phyloP scores from a whole-genome alignment of 2,113 vertebrate species.

The Phoxinus phoxinus region DNA sequence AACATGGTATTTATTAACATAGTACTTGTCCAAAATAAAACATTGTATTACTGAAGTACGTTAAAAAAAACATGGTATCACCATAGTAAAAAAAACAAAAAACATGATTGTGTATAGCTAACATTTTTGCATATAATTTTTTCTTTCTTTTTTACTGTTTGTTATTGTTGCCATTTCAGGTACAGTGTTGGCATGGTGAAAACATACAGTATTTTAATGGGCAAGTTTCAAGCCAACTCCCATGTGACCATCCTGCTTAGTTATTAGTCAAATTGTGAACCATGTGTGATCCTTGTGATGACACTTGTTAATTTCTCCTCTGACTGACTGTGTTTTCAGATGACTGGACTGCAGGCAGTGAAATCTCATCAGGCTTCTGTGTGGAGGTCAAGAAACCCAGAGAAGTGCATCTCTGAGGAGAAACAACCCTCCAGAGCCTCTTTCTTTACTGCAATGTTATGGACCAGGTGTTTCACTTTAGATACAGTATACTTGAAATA shows the following conservation, averaged over 20 bases:
- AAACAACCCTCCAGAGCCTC: neutral
- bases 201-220: neutral
- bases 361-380: neutral
- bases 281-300: neutral
- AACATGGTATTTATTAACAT: neutral
- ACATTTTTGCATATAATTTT: neutral
- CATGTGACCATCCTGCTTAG: neutral
- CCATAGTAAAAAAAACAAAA: too few species aligned
- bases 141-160: neutral
- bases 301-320: neutral
- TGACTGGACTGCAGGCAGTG: neutral
- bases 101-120: neutral
- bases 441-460: neutral
- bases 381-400: neutral
- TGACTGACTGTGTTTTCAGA: neutral
- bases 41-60: too few species aligned
- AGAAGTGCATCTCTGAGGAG: neutral
- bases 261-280: neutral
- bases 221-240: neutral
- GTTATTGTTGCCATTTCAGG: neutral
- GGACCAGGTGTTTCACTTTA: neutral
- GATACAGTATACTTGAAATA: neutral
- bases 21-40: too few species aligned
- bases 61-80: too few species aligned
- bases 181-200: neutral